A percentile compares a stretch with the other conserved stretches of the same genome.
Evolutionary conservation across 2,888 invertebrate genomes (phyloP).

Genomic region (Diplolepis rosae): DNA sequence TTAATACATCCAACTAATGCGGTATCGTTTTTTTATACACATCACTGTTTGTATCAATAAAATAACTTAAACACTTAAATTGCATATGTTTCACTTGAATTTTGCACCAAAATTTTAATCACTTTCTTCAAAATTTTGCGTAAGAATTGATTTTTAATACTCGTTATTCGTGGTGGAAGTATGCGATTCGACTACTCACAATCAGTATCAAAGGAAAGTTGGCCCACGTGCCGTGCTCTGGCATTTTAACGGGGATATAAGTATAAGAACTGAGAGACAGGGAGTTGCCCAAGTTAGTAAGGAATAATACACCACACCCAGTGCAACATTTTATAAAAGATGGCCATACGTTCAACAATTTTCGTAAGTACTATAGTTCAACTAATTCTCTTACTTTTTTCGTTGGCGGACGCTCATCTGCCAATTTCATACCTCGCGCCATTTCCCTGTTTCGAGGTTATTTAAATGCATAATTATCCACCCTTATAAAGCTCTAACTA

Average conservation of each 20-base stretch:
- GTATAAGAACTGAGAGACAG: conserved; percentile 69
- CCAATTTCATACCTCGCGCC: background rate
- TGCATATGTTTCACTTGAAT: too few species aligned
- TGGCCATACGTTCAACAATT: conserved; percentile 50
- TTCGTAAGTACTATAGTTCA: conserved; percentile 58
- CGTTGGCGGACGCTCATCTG: background rate
- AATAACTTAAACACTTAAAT: too few species aligned
- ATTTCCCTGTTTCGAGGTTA: background rate
- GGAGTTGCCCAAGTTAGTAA: conserved; percentile 67
- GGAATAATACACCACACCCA: conserved; percentile 68
- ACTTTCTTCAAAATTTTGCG: too few species aligned
- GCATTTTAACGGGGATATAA: conserved; percentile 70
- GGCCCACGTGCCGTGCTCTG: conserved; percentile 48
- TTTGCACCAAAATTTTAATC: too few species aligned
- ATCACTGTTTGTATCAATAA: too few species aligned
- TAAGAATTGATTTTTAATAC: too few species aligned
- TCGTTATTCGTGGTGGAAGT: too few species aligned
- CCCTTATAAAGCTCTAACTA: too few species aligned
- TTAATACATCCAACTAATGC: too few species aligned
- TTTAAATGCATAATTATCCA: background rate
- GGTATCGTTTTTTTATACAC: too few species aligned
- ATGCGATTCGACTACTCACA: conserved; percentile 4
- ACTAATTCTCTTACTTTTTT: background rate
- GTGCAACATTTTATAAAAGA: conserved; percentile 58
- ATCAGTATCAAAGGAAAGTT: conserved; percentile 56